Base-by-base conservation (phyloP, 2,888 invertebrate species). In the Apodemia zela region DNA sequence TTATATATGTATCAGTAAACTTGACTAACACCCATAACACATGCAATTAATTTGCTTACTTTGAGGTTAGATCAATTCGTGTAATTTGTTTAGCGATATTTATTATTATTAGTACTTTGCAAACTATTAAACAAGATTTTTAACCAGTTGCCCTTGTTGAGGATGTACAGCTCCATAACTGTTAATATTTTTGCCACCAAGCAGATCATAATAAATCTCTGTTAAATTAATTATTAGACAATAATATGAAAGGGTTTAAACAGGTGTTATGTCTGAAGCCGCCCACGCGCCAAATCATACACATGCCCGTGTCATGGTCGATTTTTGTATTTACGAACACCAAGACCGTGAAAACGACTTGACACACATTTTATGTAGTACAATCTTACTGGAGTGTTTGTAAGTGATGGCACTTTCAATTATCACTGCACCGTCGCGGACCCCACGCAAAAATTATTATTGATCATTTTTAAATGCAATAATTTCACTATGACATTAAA, bases 351-450 rank as follows among this genome's bases (percentile, higher is more conserved):
- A 89, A 87, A 85, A 84, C 80, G 68, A 72, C 84, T 85, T 87
- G 89, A 87, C 89, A 87, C 77, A 89, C 82, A 85, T 89, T 81
- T 72, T 79, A 81, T 83, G 74, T 81, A 75, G 84, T 81, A 82
- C 85, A 77, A 68, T 65, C 68, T 65, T 63, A 59, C 64, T 68
- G 68, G 72, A 79, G 78, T 74, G 78, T 69, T 77, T 80, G 85
- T 82, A 82, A 82, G 80, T 80, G 85, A 88, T 89, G 82, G 81
- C 83, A 85, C 88, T 87, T 86, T 86, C 86, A 87, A 90, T 89
- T 89, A 89, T 80, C 85, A 80, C 80, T 84, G 87, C 86, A 87
- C 74, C 74, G 77, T 74, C 76, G 72, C 75, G 68, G 68, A 66
- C 81, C 75, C 81, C 80, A 84, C 84, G 76, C 75, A 68, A 69